phyloP scores from a whole-genome alignment of 2,888 invertebrate species.

The Lepidochrysops patricia region DNA sequence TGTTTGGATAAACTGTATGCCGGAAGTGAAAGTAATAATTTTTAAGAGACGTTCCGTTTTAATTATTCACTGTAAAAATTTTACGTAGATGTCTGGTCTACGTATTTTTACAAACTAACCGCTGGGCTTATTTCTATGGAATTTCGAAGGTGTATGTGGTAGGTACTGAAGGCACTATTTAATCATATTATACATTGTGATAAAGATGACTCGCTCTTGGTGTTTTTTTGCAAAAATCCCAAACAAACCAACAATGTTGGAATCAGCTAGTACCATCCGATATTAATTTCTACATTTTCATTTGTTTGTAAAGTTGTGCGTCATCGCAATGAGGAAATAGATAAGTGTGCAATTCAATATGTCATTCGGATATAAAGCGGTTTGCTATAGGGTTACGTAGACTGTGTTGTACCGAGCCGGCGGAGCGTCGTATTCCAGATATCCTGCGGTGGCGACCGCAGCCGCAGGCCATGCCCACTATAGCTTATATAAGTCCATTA shows the following conservation, averaged over 20 bases:
- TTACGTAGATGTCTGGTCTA: no score
- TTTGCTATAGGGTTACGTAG: constrained; percentile 35
- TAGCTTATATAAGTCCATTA: constrained; percentile 19
- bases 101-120: no score
- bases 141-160: no score
- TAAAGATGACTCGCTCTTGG: no score
- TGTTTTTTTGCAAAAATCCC: no score
- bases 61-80: neutral
- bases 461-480: constrained; percentile 45
- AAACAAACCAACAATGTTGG: no score
- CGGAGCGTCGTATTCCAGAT: constrained; percentile 49
- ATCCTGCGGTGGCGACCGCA: constrained; percentile 50
- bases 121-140: no score
- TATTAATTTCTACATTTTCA: no score
- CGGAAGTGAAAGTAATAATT: neutral
- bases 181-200: no score
- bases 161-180: no score
- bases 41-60: neutral
- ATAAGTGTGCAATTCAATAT: neutral
- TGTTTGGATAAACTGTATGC: neutral
- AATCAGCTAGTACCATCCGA: no score
- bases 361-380: constrained; percentile 14
- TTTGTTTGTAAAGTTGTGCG: no score
- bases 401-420: constrained; percentile 40
- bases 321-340: neutral